Evolutionary conservation across 2,113 vertebrate genomes (phyloP).

Genomic region (Oenanthe melanoleuca): DNA sequence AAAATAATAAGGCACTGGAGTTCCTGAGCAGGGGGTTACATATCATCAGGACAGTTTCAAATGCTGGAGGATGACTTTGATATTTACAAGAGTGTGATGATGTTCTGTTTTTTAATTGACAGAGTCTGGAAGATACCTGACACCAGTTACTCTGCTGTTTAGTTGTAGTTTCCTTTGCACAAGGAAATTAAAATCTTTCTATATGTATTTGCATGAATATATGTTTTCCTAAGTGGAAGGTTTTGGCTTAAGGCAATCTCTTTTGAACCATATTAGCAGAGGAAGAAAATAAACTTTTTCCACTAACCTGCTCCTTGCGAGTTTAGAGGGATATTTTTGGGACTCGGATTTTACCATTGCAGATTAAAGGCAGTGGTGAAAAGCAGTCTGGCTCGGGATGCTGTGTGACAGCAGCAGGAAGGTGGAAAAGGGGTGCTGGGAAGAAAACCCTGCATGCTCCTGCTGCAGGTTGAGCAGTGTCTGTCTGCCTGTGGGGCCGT

Average conservation of each 20-base stretch:
- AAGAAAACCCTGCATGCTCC: background rate
- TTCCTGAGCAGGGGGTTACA: background rate
- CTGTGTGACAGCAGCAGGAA: background rate
- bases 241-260: background rate
- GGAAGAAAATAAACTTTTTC: background rate
- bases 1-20: background rate
- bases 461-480: background rate
- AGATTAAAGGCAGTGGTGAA: background rate
- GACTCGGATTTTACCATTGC: accelerated
- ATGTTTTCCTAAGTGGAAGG: background rate
- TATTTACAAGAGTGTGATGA: background rate
- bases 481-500: background rate
- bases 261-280: background rate
- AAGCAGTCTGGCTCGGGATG: background rate
- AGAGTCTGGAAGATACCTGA: background rate
- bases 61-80: background rate
- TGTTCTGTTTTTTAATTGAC: background rate
- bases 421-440: background rate
- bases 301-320: background rate
- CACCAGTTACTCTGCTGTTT: background rate
- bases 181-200: background rate
- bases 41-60: background rate
- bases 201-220: background rate
- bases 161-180: background rate
- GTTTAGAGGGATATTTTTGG: background rate